Conservation (phyloP, 2,888 invertebrate species). For the Melieria picta region DNA sequence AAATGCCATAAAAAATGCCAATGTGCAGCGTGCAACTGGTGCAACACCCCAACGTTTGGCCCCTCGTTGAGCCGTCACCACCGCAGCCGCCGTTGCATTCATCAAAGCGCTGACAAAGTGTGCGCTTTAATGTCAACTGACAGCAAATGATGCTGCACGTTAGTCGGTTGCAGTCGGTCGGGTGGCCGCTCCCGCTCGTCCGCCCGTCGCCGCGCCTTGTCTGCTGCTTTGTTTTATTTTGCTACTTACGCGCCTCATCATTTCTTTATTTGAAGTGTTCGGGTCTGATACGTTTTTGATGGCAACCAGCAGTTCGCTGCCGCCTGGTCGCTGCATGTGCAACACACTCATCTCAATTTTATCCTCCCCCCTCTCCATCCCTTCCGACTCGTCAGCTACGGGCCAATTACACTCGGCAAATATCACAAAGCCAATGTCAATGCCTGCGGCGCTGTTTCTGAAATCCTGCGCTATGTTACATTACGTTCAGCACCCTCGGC, state of each 20-base stretch:
- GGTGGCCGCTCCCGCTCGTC: not conserved
- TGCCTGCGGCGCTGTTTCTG: constrained; percentile 13
- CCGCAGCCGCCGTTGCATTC: constrained; percentile 28
- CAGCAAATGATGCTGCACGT: constrained; percentile 47
- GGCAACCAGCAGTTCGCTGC: too few species aligned
- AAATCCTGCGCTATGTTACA: constrained; percentile 4
- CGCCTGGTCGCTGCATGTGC: too few species aligned
- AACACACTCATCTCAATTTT: too few species aligned
- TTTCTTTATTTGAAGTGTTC: constrained; percentile 22
- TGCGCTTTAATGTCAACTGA: constrained; percentile 60
- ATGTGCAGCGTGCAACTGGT: not conserved
- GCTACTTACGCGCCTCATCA: constrained; percentile 21
- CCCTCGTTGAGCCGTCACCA: not conserved
- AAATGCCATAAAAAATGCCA: constrained; percentile 3
- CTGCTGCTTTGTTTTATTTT: not conserved
- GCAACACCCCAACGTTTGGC: not conserved
- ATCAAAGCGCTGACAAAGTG: constrained; percentile 59
- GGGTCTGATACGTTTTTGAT: too few species aligned
- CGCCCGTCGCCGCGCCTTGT: too few species aligned
- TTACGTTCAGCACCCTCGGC: constrained; percentile 12
- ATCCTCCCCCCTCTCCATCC: too few species aligned
- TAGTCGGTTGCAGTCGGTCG: constrained; percentile 36
- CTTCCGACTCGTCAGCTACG: too few species aligned
- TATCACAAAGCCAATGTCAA: constrained; percentile 22
- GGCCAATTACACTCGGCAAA: too few species aligned